phyloP scores from a whole-genome alignment of 2,113 vertebrate genomes.

The Spea multiplicata region DNA sequence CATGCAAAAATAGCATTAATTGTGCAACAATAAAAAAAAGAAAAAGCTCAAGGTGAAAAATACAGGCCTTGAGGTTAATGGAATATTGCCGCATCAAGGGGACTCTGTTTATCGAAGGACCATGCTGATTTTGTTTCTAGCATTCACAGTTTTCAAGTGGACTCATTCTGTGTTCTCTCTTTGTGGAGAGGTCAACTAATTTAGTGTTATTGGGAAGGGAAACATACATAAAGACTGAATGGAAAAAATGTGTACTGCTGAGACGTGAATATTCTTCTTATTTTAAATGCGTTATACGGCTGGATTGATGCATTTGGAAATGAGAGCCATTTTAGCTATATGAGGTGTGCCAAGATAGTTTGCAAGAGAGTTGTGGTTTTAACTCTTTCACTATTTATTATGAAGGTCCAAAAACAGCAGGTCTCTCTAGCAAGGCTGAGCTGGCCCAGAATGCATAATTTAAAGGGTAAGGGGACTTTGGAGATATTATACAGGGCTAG shows the following conservation, averaged over 20 bases:
- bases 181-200: slow-evolving; percentile 38
- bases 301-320: no score
- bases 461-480: no score
- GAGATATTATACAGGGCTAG: no score
- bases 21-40: slow-evolving; percentile 1
- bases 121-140: slow-evolving; percentile 19
- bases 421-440: no score
- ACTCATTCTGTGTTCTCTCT: slow-evolving; percentile 35
- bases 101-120: slow-evolving; percentile 28
- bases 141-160: slow-evolving; percentile 23
- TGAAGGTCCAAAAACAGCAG: no score
- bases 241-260: slow-evolving; percentile 20
- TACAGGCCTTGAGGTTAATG: slow-evolving; percentile 36
- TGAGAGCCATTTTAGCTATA: no score
- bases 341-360: no score
- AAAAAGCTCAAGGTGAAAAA: slow-evolving; percentile 24
- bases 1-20: slow-evolving; percentile 6
- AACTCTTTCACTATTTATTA: no score
- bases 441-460: no score
- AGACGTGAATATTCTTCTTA: slow-evolving; percentile 22
- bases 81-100: slow-evolving; percentile 32
- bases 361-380: no score
- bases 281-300: neutral
- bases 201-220: slow-evolving; percentile 40
- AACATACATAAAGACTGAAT: slow-evolving; percentile 31